Percentiles rank a stretch among this genome's conserved stretches.
These are phyloP conservation scores for Ivindomyrus marchei DNA, from an alignment of 2,113 vertebrate genomes.

Conservation along the genomic window DNA sequence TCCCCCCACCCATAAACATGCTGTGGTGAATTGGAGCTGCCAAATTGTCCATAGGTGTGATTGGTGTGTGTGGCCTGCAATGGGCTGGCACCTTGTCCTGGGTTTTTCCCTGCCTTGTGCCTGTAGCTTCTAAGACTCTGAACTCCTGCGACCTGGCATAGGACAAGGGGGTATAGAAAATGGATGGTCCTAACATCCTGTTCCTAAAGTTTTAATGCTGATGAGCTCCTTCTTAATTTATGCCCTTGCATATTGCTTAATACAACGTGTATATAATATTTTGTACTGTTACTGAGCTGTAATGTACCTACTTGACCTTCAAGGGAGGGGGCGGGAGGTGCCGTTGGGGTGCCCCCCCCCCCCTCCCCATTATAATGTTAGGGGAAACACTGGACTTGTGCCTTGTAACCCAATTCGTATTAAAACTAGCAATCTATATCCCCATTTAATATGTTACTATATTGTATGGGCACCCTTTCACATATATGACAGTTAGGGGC, in stretches of 20 bases:
- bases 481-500: too few relatives aligned
- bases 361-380: too few relatives aligned
- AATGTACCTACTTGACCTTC: neutral
- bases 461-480: too few relatives aligned
- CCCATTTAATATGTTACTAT: too few relatives aligned
- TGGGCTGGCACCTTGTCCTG: neutral
- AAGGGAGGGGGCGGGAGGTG: too few relatives aligned
- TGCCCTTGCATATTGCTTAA: neutral
- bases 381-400: too few relatives aligned
- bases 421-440: too few relatives aligned
- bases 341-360: too few relatives aligned
- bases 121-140: neutral
- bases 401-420: too few relatives aligned
- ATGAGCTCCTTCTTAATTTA: neutral
- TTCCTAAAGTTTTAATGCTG: neutral
- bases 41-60: neutral
- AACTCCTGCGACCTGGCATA: neutral
- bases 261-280: neutral
- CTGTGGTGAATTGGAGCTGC: neutral
- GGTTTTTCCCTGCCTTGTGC: neutral
- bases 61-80: neutral
- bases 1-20: neutral
- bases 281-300: neutral
- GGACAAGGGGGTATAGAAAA: neutral
- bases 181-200: neutral